Evolutionary conservation across 2,113 vertebrate species (phyloP).

Genomic region (Passer domesticus): DNA sequence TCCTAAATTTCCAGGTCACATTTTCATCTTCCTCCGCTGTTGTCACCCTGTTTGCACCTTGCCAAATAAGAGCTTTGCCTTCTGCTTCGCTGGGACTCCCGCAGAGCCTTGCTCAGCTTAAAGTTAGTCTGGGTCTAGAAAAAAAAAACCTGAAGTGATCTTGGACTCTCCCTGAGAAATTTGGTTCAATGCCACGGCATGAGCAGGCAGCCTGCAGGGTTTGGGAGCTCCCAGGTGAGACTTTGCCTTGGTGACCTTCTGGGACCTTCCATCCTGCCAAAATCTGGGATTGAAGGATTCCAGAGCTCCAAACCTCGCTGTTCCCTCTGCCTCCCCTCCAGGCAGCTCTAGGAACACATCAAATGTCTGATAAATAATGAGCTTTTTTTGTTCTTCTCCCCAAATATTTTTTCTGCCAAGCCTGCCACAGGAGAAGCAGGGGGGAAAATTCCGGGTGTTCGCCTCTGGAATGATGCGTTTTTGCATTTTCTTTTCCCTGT

Average conservation of each 20-base stretch:
- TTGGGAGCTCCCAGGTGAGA: background rate
- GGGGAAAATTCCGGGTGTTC: background rate
- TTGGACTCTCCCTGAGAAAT: background rate
- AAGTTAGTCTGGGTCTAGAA: background rate
- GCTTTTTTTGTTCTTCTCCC: background rate
- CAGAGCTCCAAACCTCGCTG: background rate
- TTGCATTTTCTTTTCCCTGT: background rate
- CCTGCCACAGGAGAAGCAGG: background rate
- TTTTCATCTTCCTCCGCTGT: background rate
- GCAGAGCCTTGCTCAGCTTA: background rate
- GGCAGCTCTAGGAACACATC: background rate
- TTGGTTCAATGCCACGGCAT: accelerated
- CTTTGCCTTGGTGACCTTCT: background rate
- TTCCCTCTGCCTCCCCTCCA: background rate
- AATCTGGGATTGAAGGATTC: background rate
- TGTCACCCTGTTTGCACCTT: background rate
- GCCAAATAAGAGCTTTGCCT: background rate
- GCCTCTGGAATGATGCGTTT: background rate
- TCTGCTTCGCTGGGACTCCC: background rate
- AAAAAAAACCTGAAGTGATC: background rate
- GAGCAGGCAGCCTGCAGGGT: background rate
- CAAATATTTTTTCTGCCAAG: background rate
- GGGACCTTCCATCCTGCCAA: background rate
- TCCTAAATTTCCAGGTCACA: background rate
- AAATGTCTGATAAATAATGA: accelerated